Evolutionary conservation across 1,140 invertebrate genomes (phyloP).

Genomic region (Melipona quadrifasciata): DNA sequence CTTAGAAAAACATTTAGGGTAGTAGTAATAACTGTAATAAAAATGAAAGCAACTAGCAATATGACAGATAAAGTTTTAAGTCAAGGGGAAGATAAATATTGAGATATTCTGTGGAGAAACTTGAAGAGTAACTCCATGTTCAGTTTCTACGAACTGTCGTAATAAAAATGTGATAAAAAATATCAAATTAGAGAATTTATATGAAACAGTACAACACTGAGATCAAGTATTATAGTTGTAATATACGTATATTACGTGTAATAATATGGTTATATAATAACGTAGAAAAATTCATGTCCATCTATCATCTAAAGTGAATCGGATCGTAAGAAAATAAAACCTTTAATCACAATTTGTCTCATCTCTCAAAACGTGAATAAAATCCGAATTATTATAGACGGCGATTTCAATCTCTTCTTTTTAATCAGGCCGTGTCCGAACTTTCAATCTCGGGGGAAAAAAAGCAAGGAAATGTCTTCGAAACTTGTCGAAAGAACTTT

Average conservation of each 20-base stretch:
- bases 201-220: too few species aligned
- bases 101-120: too few species aligned
- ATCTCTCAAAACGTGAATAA: not conserved
- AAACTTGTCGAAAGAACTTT: constrained; percentile 1
- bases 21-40: not conserved
- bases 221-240: too few species aligned
- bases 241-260: too few species aligned
- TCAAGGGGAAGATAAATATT: too few species aligned
- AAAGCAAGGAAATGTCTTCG: not conserved
- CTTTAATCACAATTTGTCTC: not conserved
- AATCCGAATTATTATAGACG: not conserved
- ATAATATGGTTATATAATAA: not conserved
- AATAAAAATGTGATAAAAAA: too few species aligned
- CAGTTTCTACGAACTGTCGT: too few species aligned
- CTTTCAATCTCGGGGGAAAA: not conserved
- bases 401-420: not conserved
- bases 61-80: not conserved
- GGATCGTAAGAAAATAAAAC: too few species aligned
- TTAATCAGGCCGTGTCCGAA: not conserved
- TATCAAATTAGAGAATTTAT: too few species aligned
- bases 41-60: not conserved
- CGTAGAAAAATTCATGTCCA: not conserved
- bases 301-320: not conserved
- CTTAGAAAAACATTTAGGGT: not conserved
- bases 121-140: too few species aligned